Base-by-base conservation (phyloP, 30 jellyfish, hydroid and myxozoan genomes). In the Hydra vulgaris region DNA sequence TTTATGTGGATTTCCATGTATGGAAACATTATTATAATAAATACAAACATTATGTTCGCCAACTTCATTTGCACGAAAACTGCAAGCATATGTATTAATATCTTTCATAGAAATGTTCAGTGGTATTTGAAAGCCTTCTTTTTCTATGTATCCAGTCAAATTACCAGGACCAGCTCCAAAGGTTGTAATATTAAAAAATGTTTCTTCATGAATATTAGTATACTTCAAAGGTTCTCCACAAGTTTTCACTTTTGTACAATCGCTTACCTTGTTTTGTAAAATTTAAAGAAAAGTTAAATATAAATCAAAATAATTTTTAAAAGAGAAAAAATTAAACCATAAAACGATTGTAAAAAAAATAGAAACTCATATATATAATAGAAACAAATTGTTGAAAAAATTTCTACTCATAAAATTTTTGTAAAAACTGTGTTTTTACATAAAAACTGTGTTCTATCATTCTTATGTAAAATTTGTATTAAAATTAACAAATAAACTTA, bases 81-180 rank as follows among this genome's bases (percentile, higher is more conserved):
- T 85, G 27, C 88, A 86, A 8, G 74, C 53, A 86, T 76, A 92
- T 7, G 89, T 70, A 71, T 84, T 25, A 1, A 80, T 96, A 26
- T 85, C 93, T 54, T 79, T 67, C 21, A 15, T 53, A 21, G 24
- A 68, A 19, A 92, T 79, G 20, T 87, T 89, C 18, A 92, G 77
- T 1, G 96, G 95, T 23, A 87, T 71, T 20, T 82, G 68, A 52
- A 76, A 87, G 8, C 86, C 85, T 22, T 87, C 77, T 25, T 78
- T 72, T 61, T 74, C 89, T 74, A 89, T 89, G 79, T 71, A 68
- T 5, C 92, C 94, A 54, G 73, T 23, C 26, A 92, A 40, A 18
- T 74, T 87, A n/a, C 98, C 98, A 4, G 98, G 98, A 20, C 98
- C 98, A 18, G 94, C 98, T 20, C 96, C 98, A 19, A 77, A 80